A percentile compares a stretch with the other conserved stretches of the same genome.
These are phyloP conservation scores for Drosophila rubida DNA, from an alignment of 2,888 invertebrate genomes.

Conservation along the genomic window DNA sequence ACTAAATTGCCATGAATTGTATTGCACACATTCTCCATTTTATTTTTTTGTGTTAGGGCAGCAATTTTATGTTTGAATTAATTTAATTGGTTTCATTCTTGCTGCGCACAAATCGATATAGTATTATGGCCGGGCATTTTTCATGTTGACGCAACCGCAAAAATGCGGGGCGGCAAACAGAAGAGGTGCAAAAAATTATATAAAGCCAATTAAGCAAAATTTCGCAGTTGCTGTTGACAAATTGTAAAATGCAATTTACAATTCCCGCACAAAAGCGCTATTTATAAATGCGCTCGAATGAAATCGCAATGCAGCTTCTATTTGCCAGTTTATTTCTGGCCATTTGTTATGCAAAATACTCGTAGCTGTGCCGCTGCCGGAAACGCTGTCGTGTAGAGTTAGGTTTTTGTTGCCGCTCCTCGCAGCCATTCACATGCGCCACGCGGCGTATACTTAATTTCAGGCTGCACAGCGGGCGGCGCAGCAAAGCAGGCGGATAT, in stretches of 20 bases:
- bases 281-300: slow-evolving; percentile 5
- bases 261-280: background rate
- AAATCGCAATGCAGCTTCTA: slow-evolving; percentile 3
- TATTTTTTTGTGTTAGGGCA: background rate
- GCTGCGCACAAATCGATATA: slow-evolving; percentile 37
- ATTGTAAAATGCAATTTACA: slow-evolving; percentile 32
- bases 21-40: background rate
- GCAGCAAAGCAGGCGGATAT: background rate
- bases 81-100: slow-evolving; percentile 59
- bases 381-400: background rate
- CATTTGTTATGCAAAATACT: slow-evolving; percentile 37
- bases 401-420: background rate
- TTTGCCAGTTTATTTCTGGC: slow-evolving; percentile 2
- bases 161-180: slow-evolving; percentile 38
- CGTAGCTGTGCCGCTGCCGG: background rate
- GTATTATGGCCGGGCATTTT: slow-evolving; percentile 29
- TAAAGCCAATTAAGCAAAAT: slow-evolving; percentile 65
- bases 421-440: background rate
- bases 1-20: slow-evolving; percentile 47
- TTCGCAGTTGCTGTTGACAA: slow-evolving; percentile 42
- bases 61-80: slow-evolving; percentile 39
- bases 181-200: slow-evolving; percentile 9
- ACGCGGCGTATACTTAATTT: slow-evolving; percentile 41
- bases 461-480: slow-evolving; percentile 21
- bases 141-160: slow-evolving; percentile 46